Conservation (phyloP, 2,888 invertebrate species). For the Agriotes lineatus region DNA sequence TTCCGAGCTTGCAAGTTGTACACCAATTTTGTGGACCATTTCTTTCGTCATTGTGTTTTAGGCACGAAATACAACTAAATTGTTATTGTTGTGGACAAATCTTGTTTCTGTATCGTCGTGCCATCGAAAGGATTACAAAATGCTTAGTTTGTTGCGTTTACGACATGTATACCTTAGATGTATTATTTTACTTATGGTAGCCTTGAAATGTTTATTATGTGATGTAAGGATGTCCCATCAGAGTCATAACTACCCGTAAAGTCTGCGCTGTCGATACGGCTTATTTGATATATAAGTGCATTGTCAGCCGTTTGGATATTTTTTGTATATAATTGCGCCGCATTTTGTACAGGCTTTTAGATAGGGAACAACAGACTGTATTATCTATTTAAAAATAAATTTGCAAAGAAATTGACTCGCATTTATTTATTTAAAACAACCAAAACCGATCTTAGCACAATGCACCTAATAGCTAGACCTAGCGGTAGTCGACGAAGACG, state of each 20-base stretch:
- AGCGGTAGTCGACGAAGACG: no score
- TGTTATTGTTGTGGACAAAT: no score
- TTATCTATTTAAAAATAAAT: conserved; percentile 63
- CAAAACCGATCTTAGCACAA: no score
- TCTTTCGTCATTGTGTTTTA: background rate
- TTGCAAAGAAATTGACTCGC: conserved; percentile 53
- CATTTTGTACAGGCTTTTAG: conserved; percentile 65
- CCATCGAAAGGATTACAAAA: conserved; percentile 27
- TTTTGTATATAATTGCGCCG: conserved; percentile 61
- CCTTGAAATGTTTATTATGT: conserved; percentile 22
- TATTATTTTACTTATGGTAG: conserved; percentile 30
- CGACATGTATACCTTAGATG: conserved; percentile 19
- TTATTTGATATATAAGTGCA: conserved; percentile 34
- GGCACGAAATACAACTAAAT: no score
- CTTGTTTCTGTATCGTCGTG: conserved; percentile 32
- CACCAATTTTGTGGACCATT: background rate
- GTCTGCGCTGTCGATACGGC: conserved; percentile 28
- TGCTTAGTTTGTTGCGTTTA: conserved; percentile 5
- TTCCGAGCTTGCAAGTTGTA: background rate
- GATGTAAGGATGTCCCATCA: conserved; percentile 22
- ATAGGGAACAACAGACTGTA: conserved; percentile 65
- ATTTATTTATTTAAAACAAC: background rate
- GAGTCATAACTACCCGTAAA: conserved; percentile 22
- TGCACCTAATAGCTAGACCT: no score
- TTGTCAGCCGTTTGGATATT: conserved; percentile 55